A percentile compares a stretch with the other conserved stretches of the same genome.
These are phyloP conservation scores for Sarcophaga rosellei DNA, from an alignment of 2,888 invertebrate species.

Conservation along the genomic window DNA sequence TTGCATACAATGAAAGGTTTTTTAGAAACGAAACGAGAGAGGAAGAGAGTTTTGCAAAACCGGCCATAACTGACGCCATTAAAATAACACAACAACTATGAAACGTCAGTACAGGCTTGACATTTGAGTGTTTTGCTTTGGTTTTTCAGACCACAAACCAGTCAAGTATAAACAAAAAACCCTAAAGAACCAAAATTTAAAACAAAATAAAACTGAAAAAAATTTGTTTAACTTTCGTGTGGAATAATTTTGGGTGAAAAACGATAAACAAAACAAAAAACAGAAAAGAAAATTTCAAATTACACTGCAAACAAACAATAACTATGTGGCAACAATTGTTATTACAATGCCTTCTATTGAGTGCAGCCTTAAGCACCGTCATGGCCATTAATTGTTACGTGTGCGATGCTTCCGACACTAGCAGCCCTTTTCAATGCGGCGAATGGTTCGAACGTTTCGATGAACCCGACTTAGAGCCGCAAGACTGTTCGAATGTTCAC, in stretches of 20 bases:
- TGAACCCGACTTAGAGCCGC: constrained; percentile 85
- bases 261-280: constrained; percentile 11
- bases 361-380: constrained; percentile 76
- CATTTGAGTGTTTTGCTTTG: constrained; percentile 75
- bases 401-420: constrained; percentile 91
- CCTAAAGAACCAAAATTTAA: constrained; percentile 18
- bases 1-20: not conserved
- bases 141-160: constrained; percentile 57
- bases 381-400: constrained; percentile 91
- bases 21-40: not conserved
- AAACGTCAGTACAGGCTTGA: constrained; percentile 77
- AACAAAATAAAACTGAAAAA: not conserved
- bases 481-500: constrained; percentile 90
- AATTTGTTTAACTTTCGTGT: not conserved
- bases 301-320: constrained; percentile 17
- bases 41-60: constrained; percentile 49
- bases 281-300: constrained; percentile 31
- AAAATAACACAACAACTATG: constrained; percentile 64
- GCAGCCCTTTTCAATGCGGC: constrained; percentile 91
- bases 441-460: constrained; percentile 87
- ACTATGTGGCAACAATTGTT: constrained; percentile 64
- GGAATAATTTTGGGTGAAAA: not conserved
- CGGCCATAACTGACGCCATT: constrained; percentile 67
- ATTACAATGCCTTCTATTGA: constrained; percentile 61
- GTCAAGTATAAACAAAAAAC: constrained; percentile 22